Conservation (phyloP, 1,140 invertebrate species). For the Gyrodactylus bullatarudis region DNA sequence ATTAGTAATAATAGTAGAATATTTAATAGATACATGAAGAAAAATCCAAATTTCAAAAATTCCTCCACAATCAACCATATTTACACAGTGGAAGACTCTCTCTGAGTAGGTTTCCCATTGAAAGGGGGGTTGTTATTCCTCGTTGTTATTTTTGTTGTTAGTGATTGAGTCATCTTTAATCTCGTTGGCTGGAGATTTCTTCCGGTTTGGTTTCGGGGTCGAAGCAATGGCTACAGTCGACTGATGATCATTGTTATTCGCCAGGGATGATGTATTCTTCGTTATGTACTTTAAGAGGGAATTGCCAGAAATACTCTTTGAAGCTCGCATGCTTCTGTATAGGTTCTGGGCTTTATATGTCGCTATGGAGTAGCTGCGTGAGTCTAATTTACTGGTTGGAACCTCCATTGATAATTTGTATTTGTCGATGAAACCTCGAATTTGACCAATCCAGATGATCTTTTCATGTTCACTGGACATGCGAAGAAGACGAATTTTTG, state of each 20-base stretch:
- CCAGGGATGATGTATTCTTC: neutral
- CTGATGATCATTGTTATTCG: no score
- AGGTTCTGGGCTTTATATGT: neutral
- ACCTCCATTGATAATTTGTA: neutral
- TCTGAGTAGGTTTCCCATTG: neutral
- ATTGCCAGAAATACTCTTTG: neutral
- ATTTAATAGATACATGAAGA: no score
- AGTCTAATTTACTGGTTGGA: neutral
- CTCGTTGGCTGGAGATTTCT: no score
- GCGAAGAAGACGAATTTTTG: neutral
- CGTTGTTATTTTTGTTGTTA: no score
- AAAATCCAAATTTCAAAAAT: no score
- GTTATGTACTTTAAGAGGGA: neutral
- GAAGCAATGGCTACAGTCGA: neutral
- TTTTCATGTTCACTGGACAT: neutral
- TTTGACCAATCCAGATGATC: neutral
- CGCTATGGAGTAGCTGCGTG: neutral
- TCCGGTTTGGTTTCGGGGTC: neutral
- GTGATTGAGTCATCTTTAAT: no score
- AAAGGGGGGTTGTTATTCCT: no score
- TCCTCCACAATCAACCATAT: neutral
- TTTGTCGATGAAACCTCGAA: neutral
- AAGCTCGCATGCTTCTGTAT: neutral
- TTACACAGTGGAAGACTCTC: neutral
- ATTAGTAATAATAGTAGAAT: no score